Base-by-base conservation (phyloP, 2,797 vertebrate genomes). In the Gallinago stenura region DNA sequence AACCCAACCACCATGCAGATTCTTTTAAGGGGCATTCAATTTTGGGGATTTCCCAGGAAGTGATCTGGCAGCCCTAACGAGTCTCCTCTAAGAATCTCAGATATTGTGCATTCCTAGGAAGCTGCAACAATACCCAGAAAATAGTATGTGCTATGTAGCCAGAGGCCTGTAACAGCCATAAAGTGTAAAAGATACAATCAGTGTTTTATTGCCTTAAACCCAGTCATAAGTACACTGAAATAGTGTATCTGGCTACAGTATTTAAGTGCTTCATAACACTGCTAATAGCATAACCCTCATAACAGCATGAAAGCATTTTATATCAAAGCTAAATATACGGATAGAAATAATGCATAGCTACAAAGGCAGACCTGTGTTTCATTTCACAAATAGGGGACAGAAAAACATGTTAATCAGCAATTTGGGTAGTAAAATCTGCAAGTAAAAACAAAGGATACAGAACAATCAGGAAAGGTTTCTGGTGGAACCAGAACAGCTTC, bases 371-470 rank as follows among this genome's bases (percentile, higher is more conserved):
- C 12, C 8, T 39, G 15, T 57, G 30, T 73, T 90, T 85, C 82
- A 54, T 66, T 79, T 51, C 26, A 46, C 10, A 73, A 73, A 68
- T 28, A 35, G 12, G 45, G 25, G 31, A 60, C 33, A 69, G 72
- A 81, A 83, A 33, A 31, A 8, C 28, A 35, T 2, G 7, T 62
- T 41, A 68, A 75, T 64, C 30, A 64, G n/a, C 41, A 79, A 35
- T 71, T 82, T 20, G 56, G 75, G 50, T 24, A 45, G 50, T 79
- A 85, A 95, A 78, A 84, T 57, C 43, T 83, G 43, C 80, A 83
- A 11, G 68, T 25, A 60, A 53, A 93, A 82, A 5, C 25, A 4
- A 84, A 81, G 50, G 17, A 21, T 71, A 64, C 15, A 48, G 35
- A 75, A 81, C n/a, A 83, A 86, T 48, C 15, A 85, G 58, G 66